These are phyloP conservation scores for Drosophila meridionalis DNA, from an alignment of 2,888 invertebrate genomes.

Conservation along the genomic window DNA sequence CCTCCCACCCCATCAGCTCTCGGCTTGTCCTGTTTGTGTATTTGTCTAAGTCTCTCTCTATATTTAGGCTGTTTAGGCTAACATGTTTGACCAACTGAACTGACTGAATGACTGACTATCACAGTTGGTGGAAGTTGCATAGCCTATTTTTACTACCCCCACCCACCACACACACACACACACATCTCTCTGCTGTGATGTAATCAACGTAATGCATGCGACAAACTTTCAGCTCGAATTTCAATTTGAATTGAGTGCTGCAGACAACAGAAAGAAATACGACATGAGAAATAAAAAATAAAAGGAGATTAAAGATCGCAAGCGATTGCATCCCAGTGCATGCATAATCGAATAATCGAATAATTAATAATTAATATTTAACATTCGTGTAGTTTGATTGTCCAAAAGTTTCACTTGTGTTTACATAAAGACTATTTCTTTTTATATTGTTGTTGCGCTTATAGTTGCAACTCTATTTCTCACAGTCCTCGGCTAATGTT, in stretches of 20 bases:
- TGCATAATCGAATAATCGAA: conserved; percentile 65
- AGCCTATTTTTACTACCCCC: conserved; percentile 26
- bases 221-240: conserved; percentile 77
- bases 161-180: conserved; percentile 7
- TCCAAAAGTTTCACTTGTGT: conserved; percentile 48
- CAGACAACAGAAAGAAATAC: conserved; percentile 24
- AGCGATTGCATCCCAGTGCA: conserved; percentile 71
- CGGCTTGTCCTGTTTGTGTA: conserved; percentile 67
- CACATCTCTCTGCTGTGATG: conserved; percentile 60
- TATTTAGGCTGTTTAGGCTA: conserved; percentile 66
- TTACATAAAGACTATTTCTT: conserved; percentile 53
- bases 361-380: conserved; percentile 63
- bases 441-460: conserved; percentile 25
- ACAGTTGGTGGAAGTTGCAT: conserved; percentile 64
- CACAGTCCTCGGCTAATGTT: conserved; percentile 28
- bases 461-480: conserved; percentile 50
- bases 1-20: conserved; percentile 4
- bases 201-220: conserved; percentile 78
- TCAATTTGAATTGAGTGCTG: conserved; percentile 59
- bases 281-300: conserved; percentile 16
- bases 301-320: conserved; percentile 63
- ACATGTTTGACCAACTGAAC: conserved; percentile 80
- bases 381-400: conserved; percentile 23
- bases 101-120: conserved; percentile 81
- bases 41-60: conserved; percentile 62